Conservation (phyloP, 2,113 vertebrate species). For the Cygnus atratus region DNA sequence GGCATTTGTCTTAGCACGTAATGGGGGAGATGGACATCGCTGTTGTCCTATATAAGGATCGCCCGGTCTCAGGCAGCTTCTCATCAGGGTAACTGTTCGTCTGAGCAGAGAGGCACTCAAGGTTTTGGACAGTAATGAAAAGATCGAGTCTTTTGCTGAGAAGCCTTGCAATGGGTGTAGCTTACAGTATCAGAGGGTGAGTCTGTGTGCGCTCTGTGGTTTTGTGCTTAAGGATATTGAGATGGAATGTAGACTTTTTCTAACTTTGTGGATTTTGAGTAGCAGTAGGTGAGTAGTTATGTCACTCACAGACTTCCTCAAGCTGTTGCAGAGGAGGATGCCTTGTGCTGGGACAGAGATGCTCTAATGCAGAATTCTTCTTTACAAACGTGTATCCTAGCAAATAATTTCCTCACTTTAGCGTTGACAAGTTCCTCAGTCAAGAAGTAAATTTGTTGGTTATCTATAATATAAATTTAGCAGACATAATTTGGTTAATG, state of each 20-base stretch:
- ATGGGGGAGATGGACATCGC: neutral
- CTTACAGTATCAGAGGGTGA: conserved; percentile 82
- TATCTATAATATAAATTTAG: neutral
- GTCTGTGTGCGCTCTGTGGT: conserved; percentile 6
- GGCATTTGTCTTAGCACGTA: neutral
- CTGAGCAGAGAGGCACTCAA: neutral
- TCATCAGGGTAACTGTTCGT: neutral
- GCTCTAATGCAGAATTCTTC: neutral
- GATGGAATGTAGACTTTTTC: neutral
- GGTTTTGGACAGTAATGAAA: neutral
- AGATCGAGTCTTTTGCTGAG: neutral
- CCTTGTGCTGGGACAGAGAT: neutral
- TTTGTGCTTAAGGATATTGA: neutral
- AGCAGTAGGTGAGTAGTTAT: neutral
- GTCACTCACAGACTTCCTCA: neutral
- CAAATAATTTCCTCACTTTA: neutral
- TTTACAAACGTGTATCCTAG: neutral
- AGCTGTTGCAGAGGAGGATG: neutral
- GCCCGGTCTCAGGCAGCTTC: neutral
- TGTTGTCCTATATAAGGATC: neutral
- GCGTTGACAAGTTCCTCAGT: neutral
- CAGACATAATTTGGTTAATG: neutral
- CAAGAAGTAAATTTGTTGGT: neutral
- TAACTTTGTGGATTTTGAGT: neutral
- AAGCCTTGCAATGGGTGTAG: conserved; percentile 74